Percentiles rank a stretch among this genome's conserved stretches.
phyloP scores from a whole-genome alignment of 2,888 invertebrate species.

The Drosophila flavopinicola region DNA sequence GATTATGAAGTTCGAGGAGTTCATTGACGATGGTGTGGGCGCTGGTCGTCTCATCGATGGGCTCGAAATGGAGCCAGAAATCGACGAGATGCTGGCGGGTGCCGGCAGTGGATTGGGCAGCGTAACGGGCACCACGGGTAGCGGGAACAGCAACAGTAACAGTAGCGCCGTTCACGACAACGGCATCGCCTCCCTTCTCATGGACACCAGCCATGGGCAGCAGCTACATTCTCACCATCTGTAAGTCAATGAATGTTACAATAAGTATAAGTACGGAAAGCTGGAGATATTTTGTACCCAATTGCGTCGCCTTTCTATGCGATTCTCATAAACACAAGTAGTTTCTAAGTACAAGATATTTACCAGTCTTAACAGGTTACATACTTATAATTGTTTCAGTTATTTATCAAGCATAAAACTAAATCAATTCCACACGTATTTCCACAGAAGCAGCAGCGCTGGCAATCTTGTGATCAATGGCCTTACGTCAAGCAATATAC shows the following conservation, averaged over 20 bases:
- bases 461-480: constrained; percentile 80
- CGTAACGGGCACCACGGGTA: constrained; percentile 62
- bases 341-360: too few species aligned
- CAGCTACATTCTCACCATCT: constrained; percentile 60
- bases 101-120: constrained; percentile 62
- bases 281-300: too few species aligned
- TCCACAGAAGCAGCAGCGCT: constrained; percentile 53
- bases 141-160: constrained; percentile 61
- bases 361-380: too few species aligned
- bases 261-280: too few species aligned
- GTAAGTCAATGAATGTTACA: too few species aligned
- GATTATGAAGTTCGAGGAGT: constrained; percentile 82
- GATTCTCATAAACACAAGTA: too few species aligned
- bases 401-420: too few species aligned
- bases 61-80: constrained; percentile 82
- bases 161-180: constrained; percentile 64
- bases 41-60: constrained; percentile 80
- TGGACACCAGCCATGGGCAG: constrained; percentile 57
- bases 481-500: constrained; percentile 80
- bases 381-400: too few species aligned
- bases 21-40: constrained; percentile 81
- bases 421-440: too few species aligned
- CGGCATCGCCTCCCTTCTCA: constrained; percentile 57
- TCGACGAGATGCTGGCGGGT: constrained; percentile 71
- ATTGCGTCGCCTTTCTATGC: too few species aligned